These are phyloP conservation scores for Cryptus viduatorius DNA, from an alignment of 2,888 invertebrate genomes.

Conservation along the genomic window DNA sequence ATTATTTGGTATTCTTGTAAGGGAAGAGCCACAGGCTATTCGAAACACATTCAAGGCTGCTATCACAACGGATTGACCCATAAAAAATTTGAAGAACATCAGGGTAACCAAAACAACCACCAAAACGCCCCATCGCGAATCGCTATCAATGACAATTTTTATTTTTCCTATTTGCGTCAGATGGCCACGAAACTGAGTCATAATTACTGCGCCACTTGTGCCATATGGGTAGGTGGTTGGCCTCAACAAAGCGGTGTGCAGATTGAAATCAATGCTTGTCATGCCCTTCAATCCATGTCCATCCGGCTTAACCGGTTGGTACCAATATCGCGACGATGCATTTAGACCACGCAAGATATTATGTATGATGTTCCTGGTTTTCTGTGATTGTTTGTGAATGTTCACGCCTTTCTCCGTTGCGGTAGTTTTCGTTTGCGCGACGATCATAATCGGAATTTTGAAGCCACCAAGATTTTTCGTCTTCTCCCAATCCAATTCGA, in stretches of 20 bases:
- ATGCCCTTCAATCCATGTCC: too few relatives aligned
- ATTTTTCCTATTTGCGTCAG: neutral
- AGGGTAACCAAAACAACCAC: neutral
- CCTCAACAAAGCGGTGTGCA: neutral
- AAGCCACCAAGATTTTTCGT: slow-evolving; percentile 22
- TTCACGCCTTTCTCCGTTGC: neutral
- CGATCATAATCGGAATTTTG: neutral
- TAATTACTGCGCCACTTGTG: neutral
- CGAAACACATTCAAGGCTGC: neutral
- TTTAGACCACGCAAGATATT: too few relatives aligned
- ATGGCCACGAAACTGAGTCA: slow-evolving; percentile 8
- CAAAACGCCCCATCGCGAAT: neutral
- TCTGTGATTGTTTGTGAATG: too few relatives aligned
- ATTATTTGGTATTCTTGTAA: neutral
- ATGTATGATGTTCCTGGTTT: too few relatives aligned
- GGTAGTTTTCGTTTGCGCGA: neutral
- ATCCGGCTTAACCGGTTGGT: too few relatives aligned
- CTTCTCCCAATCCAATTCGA: neutral
- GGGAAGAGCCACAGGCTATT: neutral
- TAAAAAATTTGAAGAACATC: slow-evolving; percentile 13
- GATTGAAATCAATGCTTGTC: too few relatives aligned
- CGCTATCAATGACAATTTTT: neutral
- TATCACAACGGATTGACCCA: neutral
- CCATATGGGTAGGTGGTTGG: neutral
- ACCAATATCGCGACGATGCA: too few relatives aligned